These are phyloP conservation scores for Epizoanthus stellaris DNA, from an alignment of 92 coral and sea anemone genomes.

Conservation along the genomic window DNA sequence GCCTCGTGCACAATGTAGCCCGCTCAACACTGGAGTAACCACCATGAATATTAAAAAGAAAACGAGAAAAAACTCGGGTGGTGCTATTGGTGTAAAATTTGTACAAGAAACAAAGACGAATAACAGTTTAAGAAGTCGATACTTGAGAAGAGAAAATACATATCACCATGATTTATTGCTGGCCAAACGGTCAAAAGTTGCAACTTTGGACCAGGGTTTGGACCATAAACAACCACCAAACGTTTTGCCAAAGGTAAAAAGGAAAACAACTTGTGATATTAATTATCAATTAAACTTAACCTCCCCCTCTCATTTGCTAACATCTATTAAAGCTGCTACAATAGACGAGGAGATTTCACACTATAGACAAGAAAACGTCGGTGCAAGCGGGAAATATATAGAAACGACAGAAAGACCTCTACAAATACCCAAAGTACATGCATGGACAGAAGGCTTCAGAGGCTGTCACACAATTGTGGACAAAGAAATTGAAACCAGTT, in stretches of 20 bases:
- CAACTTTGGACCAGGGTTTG: background rate
- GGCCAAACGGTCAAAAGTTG: conserved; percentile 9
- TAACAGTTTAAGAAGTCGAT: background rate
- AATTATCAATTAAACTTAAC: background rate
- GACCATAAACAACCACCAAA: conserved; percentile 4
- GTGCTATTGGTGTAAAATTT: background rate
- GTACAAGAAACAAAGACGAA: background rate
- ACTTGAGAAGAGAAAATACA: conserved; percentile 4
- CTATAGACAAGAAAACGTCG: background rate
- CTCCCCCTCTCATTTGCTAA: conserved; percentile 3
- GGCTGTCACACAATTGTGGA: background rate
- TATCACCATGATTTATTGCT: background rate
- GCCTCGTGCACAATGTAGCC: background rate
- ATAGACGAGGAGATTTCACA: background rate
- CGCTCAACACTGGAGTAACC: background rate
- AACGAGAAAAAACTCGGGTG: background rate
- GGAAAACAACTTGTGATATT: conserved; percentile 22
- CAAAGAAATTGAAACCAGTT: background rate
- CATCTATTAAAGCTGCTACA: background rate
- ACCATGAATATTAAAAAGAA: background rate
- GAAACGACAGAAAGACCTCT: background rate
- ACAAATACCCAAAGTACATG: background rate
- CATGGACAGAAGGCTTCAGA: conserved; percentile 15
- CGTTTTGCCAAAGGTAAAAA: conserved; percentile 9
- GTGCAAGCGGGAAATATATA: background rate